phyloP scores from a whole-genome alignment of 2,888 invertebrate genomes.

The Cryptocephalus moraei region DNA sequence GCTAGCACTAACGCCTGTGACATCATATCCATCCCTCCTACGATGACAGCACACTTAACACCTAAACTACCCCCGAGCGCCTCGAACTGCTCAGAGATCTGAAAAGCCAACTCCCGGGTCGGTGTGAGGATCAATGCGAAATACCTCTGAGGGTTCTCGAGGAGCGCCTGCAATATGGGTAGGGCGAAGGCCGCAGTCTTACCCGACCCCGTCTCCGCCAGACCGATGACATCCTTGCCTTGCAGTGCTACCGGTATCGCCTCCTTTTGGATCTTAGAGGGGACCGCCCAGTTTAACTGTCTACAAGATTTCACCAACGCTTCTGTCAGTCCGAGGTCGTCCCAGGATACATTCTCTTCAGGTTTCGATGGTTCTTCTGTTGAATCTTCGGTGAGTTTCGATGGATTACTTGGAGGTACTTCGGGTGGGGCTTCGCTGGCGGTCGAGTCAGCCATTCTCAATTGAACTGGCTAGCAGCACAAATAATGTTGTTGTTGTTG shows the following conservation, averaged over 20 bases:
- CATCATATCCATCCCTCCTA: constrained; percentile 98
- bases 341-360: neutral
- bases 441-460: no score
- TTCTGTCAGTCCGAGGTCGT: constrained; percentile 66
- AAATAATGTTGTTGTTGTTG: no score
- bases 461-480: no score
- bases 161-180: constrained; percentile 84
- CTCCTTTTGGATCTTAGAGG: constrained; percentile 92
- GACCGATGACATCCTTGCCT: constrained; percentile 59
- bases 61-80: constrained; percentile 87
- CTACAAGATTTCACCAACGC: constrained; percentile 84
- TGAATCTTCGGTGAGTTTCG: no score
- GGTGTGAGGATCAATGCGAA: constrained; percentile 92
- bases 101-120: constrained; percentile 94
- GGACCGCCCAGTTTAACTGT: constrained; percentile 86
- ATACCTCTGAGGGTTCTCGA: constrained; percentile 87
- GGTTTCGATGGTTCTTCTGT: no score
- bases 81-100: constrained; percentile 97
- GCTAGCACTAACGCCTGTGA: constrained; percentile 83
- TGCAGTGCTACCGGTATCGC: constrained; percentile 84
- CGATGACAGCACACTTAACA: constrained; percentile 91
- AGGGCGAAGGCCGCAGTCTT: constrained; percentile 97
- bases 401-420: no score
- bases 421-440: no score
- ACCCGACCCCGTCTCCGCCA: constrained; percentile 83